A percentile compares a stretch with the other conserved stretches of the same genome.
phyloP scores from a whole-genome alignment of 2,797 vertebrate species.

The Fistularia commersonii region DNA sequence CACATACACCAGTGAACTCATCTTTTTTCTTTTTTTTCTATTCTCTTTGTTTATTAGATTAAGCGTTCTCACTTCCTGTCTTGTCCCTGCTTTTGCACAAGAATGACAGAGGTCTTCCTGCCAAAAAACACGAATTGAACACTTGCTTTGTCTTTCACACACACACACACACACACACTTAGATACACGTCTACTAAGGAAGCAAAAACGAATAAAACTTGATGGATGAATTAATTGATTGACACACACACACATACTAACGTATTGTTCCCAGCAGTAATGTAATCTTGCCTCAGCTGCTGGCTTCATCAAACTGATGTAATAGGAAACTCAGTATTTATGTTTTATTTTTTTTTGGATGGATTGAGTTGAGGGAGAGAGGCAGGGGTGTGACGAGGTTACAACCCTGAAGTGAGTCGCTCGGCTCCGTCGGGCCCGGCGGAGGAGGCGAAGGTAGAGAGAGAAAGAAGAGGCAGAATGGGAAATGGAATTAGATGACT shows the following conservation, averaged over 20 bases:
- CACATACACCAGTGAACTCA: slow-evolving; percentile 4
- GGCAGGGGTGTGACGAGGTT: slow-evolving; percentile 38
- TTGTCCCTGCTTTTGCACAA: background rate
- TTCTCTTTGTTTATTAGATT: slow-evolving; percentile 8
- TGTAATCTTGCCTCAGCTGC: slow-evolving; percentile 65
- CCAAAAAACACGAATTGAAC: background rate
- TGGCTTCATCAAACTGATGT: slow-evolving; percentile 70
- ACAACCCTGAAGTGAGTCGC: slow-evolving; percentile 45
- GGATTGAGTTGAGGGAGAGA: slow-evolving; percentile 32
- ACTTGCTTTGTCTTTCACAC: background rate
- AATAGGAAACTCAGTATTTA: slow-evolving; percentile 69
- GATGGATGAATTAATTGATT: slow-evolving; percentile 32
- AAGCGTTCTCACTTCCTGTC: slow-evolving; percentile 14
- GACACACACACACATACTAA: slow-evolving; percentile 8
- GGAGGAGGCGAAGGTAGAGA: slow-evolving; percentile 9
- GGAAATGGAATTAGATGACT: background rate
- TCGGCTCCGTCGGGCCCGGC: slow-evolving; percentile 14
- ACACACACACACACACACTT: slow-evolving; percentile 3
- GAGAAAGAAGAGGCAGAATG: slow-evolving; percentile 13
- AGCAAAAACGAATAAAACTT: slow-evolving; percentile 26
- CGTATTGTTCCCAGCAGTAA: slow-evolving; percentile 60
- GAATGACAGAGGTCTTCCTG: background rate
- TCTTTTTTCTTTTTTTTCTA: slow-evolving; percentile 2
- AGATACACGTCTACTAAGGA: slow-evolving; percentile 6
- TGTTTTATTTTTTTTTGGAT: slow-evolving; percentile 67